Evolutionary conservation across 2,797 vertebrate species (phyloP), one percentile per base, ranked within the genome.

Genomic region (Manis pentadactyla): DNA sequence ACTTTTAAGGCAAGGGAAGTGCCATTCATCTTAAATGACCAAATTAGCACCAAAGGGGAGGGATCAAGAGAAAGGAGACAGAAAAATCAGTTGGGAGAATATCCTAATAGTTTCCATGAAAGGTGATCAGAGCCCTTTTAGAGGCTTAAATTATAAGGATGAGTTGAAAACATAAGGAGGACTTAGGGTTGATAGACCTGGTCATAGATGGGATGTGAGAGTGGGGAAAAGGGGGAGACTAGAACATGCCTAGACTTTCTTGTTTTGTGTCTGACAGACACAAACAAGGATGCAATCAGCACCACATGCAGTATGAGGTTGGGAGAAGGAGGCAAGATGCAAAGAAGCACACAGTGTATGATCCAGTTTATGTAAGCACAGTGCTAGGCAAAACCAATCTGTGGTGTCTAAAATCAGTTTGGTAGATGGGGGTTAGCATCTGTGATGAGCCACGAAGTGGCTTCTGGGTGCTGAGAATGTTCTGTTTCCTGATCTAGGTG

Each of bases 11-110:
- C 31, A 90, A 79, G 14, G 18, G 51, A 8, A 57, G 3, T 19
- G 66, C 42, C 17, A 55, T 81, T 90, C 34, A 89, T 94, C 90
- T 93, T 84, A 88, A 92, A 82, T 66, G 9, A 85, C 15, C 34
- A 57, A 53, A 85, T 5, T 64, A 37, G 37, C n/a, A 90, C 2
- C 39, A 46, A 46, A 63, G 10, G 59, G 53, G 81, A 63, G 15
- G 23, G 31, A 37, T 15, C 21, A n/a, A 84, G 59, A 93, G 75
- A 87, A 92, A 87, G 49, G 64, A 87, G 37, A 3, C n/a, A 46
- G 19, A 17, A 7, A 73, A 88, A 31, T 23, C 31, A 69, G 25
- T 79, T 34, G 51, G 59, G 25, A 31, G 39, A 31, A 13, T 46
- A 78, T 53, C 9, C 69, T 49, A 64, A 18, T 15, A 57, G 10